A percentile compares a stretch with the other conserved stretches of the same genome.
Evolutionary conservation across 2,797 vertebrate genomes (phyloP).

Genomic region (Cichlasoma orientale): DNA sequence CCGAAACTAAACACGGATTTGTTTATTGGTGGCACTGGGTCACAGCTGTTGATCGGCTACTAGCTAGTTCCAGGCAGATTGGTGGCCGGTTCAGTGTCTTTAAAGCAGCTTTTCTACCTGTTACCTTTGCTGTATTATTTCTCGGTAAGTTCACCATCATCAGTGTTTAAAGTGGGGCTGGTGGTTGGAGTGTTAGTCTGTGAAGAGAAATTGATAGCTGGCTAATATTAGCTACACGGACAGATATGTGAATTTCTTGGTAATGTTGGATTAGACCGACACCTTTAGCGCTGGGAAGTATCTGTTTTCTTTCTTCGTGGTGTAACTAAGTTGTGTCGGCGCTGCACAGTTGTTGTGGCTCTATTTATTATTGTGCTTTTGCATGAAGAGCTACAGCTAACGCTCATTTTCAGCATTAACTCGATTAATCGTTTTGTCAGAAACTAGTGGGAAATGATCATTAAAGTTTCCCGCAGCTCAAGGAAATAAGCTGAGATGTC

Average conservation of each 20-base stretch:
- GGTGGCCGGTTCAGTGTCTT: neutral
- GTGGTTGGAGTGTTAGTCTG: fast-evolving
- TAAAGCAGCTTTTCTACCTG: neutral
- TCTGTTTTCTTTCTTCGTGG: neutral
- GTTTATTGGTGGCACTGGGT: conserved; percentile 43
- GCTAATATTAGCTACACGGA: neutral
- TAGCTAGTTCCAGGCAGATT: neutral
- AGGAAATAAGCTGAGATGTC: neutral
- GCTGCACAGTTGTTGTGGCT: neutral
- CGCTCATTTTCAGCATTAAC: neutral
- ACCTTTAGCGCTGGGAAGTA: too few relatives aligned
- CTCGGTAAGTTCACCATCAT: neutral
- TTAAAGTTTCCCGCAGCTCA: neutral
- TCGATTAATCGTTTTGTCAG: neutral
- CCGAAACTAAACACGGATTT: conserved; percentile 30
- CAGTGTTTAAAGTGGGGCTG: fast-evolving
- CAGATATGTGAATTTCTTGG: fast-evolving
- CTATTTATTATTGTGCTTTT: neutral
- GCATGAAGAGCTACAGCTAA: neutral
- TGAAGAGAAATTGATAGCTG: neutral
- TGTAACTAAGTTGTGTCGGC: fast-evolving
- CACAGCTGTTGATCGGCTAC: conserved; percentile 28
- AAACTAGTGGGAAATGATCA: neutral
- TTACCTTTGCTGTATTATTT: neutral
- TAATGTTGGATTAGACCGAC: neutral